Evolutionary conservation across 2,113 vertebrate species (phyloP).

Genomic region (Dasypus novemcinctus): DNA sequence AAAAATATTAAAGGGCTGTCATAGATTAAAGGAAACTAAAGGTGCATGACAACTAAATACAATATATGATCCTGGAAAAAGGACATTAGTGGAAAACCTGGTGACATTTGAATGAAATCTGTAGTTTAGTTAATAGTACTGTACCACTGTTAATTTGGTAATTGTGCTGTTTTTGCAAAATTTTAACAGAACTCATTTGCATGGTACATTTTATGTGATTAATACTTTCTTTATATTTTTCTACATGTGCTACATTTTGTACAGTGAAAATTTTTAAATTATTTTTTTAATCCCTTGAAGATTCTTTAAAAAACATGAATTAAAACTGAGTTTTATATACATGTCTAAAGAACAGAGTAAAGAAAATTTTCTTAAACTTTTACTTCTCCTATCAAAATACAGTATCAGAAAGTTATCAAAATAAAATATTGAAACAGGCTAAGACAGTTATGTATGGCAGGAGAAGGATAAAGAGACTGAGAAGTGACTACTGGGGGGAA

Average conservation of each 20-base stretch:
- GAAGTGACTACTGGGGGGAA: too few species aligned
- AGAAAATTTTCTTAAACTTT: background rate
- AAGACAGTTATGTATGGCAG: too few species aligned
- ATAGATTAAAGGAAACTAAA: background rate
- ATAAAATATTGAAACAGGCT: background rate
- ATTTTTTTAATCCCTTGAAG: background rate
- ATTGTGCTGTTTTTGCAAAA: background rate
- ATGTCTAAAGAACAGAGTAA: background rate
- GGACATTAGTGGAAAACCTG: background rate
- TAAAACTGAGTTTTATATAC: conserved; percentile 10
- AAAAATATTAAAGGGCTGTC: background rate
- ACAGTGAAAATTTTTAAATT: background rate
- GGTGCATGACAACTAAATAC: background rate
- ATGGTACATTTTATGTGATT: conserved; percentile 22
- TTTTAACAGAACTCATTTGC: background rate
- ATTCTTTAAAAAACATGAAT: conserved; percentile 36
- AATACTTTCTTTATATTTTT: background rate
- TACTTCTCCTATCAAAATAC: background rate
- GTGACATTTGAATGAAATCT: background rate
- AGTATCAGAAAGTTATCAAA: background rate
- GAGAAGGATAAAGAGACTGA: too few species aligned
- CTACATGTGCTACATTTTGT: background rate
- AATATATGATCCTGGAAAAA: background rate
- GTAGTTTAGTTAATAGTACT: background rate
- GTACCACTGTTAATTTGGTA: background rate